phyloP scores from a whole-genome alignment of 1,140 invertebrate species.

The Diorhabda sublineata region DNA sequence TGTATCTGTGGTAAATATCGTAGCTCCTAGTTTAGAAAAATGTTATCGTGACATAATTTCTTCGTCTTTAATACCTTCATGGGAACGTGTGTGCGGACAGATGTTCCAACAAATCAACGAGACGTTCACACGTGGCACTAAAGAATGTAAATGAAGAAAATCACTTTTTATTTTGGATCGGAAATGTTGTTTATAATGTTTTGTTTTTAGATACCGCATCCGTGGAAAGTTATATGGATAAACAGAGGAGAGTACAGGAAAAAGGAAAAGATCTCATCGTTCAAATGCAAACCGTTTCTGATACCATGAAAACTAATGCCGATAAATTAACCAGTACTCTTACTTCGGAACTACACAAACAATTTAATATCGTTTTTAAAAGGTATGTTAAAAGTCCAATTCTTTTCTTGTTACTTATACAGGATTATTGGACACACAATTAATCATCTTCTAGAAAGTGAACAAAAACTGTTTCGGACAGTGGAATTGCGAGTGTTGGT shows the following conservation, averaged over 20 bases:
- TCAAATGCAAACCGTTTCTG: conserved; percentile 44
- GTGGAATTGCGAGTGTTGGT: too few relatives aligned
- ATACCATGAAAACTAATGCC: conserved; percentile 39
- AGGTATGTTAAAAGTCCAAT: conserved; percentile 26
- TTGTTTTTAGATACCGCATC: conserved; percentile 42
- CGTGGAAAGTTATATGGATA: conserved; percentile 44
- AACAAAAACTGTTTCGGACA: too few relatives aligned
- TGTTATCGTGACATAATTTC: conserved; percentile 73
- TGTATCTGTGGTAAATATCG: conserved; percentile 59
- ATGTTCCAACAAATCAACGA: conserved; percentile 87
- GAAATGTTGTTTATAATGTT: background rate
- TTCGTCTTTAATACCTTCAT: conserved; percentile 70
- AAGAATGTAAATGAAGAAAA: conserved; percentile 72
- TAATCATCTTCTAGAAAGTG: too few relatives aligned
- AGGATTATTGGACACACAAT: too few relatives aligned
- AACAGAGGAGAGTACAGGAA: conserved; percentile 42
- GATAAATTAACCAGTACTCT: conserved; percentile 39
- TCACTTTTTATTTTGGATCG: too few relatives aligned
- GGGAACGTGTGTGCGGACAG: conserved; percentile 77
- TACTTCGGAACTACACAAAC: conserved; percentile 40
- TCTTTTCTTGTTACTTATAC: too few relatives aligned
- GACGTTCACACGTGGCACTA: conserved; percentile 77
- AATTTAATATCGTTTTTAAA: conserved; percentile 39
- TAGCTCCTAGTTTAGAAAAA: conserved; percentile 62
- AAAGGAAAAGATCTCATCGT: conserved; percentile 43